Percentiles rank a stretch among this genome's conserved stretches.
Evolutionary conservation across 2,113 vertebrate species (phyloP).

Genomic region (Lonchura striata): DNA sequence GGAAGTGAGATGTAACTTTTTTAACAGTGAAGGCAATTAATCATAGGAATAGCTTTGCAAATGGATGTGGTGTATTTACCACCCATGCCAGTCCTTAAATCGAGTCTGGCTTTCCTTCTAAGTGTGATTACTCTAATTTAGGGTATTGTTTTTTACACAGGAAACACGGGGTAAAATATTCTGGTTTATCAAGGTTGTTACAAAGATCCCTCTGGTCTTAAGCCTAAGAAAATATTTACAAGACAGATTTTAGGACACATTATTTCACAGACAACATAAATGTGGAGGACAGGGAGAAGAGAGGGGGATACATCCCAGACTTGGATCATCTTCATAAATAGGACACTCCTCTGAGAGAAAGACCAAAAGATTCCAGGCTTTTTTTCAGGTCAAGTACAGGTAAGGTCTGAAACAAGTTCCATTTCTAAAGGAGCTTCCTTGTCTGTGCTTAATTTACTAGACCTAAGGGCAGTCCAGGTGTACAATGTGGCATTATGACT

Average conservation of each 20-base stretch:
- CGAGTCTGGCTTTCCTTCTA: background rate
- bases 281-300: background rate
- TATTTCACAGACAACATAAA: background rate
- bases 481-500: background rate
- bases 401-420: background rate
- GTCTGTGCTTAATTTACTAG: background rate
- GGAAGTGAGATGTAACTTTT: conserved; percentile 40
- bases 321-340: background rate
- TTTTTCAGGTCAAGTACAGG: background rate
- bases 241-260: background rate
- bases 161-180: background rate
- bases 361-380: background rate
- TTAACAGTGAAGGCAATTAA: conserved; percentile 4
- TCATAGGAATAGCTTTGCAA: background rate
- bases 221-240: background rate
- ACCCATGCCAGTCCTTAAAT: background rate
- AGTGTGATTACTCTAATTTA: background rate
- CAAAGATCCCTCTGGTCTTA: background rate
- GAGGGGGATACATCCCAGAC: rapidly evolving
- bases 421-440: rapidly evolving
- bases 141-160: background rate
- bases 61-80: background rate
- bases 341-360: background rate
- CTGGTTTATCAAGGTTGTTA: background rate
- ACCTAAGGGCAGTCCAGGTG: background rate